Percentiles rank a stretch among this genome's conserved stretches.
Evolutionary conservation across 1,140 invertebrate genomes (phyloP).

Genomic region (Drosophila teissieri): DNA sequence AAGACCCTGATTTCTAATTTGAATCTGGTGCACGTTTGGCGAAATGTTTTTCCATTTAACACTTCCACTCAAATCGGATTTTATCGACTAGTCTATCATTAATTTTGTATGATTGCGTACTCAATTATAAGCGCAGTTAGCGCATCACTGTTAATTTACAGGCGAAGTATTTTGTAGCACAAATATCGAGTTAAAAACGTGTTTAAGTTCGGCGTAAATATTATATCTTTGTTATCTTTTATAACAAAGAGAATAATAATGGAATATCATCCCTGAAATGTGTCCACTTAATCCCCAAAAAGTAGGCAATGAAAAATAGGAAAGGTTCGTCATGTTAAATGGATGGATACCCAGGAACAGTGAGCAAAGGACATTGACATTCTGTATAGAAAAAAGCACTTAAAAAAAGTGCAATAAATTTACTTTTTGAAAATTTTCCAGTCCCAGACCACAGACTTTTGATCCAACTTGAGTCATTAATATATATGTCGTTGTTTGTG

Average conservation of each 20-base stretch:
- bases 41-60: constrained; percentile 44
- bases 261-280: neutral
- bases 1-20: neutral
- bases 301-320: constrained; percentile 21
- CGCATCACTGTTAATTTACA: constrained; percentile 34
- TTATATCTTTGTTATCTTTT: neutral
- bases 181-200: constrained; percentile 13
- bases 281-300: constrained; percentile 5
- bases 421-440: constrained; percentile 25
- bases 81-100: constrained; percentile 9
- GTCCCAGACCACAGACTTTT: constrained; percentile 18
- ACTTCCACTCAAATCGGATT: constrained; percentile 17
- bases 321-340: neutral
- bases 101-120: too few species aligned
- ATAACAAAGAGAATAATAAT: neutral
- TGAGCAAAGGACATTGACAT: neutral
- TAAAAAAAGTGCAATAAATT: neutral
- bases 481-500: constrained; percentile 31
- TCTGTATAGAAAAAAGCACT: neutral
- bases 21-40: neutral
- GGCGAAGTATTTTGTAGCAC: neutral
- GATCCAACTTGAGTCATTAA: constrained; percentile 27
- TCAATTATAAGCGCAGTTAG: constrained; percentile 39
- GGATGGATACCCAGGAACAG: neutral
- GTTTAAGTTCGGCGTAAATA: constrained; percentile 3